Evolutionary conservation across 92 coral and sea anemone genomes (phyloP).

Genomic region (Siderastrea siderea): DNA sequence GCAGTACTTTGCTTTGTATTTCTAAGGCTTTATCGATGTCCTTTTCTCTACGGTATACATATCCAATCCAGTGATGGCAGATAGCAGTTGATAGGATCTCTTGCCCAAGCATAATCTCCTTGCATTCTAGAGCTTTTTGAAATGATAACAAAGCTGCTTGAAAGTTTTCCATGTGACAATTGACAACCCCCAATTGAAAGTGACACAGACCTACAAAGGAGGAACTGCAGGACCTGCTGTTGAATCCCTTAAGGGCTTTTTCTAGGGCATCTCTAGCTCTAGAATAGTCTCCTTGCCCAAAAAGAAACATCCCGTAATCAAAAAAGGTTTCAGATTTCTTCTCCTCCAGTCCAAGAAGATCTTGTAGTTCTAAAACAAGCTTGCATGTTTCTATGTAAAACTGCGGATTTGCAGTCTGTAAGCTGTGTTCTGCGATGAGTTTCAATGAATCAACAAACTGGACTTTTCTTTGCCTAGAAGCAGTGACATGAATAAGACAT

Average conservation of each 20-base stretch:
- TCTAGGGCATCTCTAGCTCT: not conserved
- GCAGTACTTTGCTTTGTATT: slow-evolving; percentile 5
- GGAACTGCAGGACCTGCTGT: not conserved
- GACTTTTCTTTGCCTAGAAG: slow-evolving; percentile 5
- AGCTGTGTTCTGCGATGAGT: slow-evolving; percentile 18
- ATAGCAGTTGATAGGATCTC: slow-evolving; percentile 7
- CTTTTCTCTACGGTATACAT: not conserved
- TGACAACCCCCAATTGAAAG: slow-evolving; percentile 20
- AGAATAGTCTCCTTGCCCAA: slow-evolving; percentile 9
- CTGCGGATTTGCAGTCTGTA: slow-evolving; percentile 18
- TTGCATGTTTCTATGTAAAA: slow-evolving; percentile 25
- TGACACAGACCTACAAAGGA: slow-evolving; percentile 12
- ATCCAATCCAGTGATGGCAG: slow-evolving; percentile 22
- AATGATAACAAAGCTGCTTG: not conserved
- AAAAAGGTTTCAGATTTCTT: slow-evolving; percentile 8
- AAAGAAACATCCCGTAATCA: slow-evolving; percentile 28
- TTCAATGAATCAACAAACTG: slow-evolving; percentile 20
- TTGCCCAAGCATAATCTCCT: slow-evolving; percentile 2
- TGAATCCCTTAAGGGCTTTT: slow-evolving; percentile 6
- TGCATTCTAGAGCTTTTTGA: slow-evolving; percentile 3
- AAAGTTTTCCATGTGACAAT: slow-evolving; percentile 21
- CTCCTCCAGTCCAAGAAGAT: slow-evolving; percentile 13
- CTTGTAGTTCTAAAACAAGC: slow-evolving; percentile 8
- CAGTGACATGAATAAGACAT: not conserved
- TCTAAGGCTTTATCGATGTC: not conserved